A percentile compares a stretch with the other conserved stretches of the same genome.
Evolutionary conservation across 2,113 vertebrate genomes (phyloP).

Genomic region (Xiphophorus maculatus): DNA sequence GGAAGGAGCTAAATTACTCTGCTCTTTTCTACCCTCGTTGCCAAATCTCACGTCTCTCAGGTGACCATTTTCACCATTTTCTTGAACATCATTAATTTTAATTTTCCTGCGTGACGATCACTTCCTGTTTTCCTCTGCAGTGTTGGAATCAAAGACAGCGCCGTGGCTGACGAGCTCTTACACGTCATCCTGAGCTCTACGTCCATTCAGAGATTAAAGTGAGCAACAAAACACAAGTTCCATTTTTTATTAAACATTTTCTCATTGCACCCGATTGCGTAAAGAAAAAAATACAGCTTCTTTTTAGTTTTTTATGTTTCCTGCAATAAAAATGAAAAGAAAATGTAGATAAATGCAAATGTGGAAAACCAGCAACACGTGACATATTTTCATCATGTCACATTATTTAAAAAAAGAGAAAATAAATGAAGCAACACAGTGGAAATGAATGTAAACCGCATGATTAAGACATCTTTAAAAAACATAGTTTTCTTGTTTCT

Average conservation of each 20-base stretch:
- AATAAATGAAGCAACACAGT: too few relatives aligned
- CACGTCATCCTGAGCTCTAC: conserved; percentile 68
- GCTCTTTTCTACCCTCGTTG: conserved; percentile 62
- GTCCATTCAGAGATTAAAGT: conserved; percentile 83
- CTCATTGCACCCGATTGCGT: background rate
- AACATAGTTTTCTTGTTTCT: too few relatives aligned
- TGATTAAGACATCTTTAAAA: too few relatives aligned
- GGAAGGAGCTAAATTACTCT: conserved; percentile 61
- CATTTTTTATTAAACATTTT: background rate
- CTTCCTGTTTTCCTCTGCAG: conserved; percentile 37
- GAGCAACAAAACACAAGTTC: conserved; percentile 51
- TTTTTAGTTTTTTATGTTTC: too few relatives aligned
- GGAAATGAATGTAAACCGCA: too few relatives aligned
- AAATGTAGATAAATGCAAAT: background rate
- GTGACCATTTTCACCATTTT: conserved; percentile 39
- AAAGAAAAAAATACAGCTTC: background rate
- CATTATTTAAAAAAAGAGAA: too few relatives aligned
- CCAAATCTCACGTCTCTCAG: conserved; percentile 68
- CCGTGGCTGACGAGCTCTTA: conserved; percentile 56
- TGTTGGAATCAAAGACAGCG: conserved; percentile 56
- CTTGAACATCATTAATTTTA: background rate
- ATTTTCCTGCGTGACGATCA: background rate
- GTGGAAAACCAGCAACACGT: too few relatives aligned
- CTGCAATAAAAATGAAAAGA: too few relatives aligned
- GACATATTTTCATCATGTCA: too few relatives aligned